Evolutionary conservation across 2,888 invertebrate species (phyloP).

Genomic region (Pseudococcus viburni): DNA sequence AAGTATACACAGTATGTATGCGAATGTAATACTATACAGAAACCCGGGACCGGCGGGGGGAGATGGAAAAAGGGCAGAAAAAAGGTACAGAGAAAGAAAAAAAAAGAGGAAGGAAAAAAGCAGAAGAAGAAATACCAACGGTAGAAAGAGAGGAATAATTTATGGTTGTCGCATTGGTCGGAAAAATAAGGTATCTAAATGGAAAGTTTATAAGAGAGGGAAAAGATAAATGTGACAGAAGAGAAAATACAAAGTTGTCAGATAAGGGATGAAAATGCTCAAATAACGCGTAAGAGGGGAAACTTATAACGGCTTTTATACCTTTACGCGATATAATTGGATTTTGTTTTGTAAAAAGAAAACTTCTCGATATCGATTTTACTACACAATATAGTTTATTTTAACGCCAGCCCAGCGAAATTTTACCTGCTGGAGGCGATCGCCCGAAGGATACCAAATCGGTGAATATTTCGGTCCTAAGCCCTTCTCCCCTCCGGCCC

Average conservation of each 20-base stretch:
- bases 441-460: not conserved
- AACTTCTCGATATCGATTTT: constrained; percentile 65
- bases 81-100: constrained; percentile 26
- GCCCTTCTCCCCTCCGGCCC: not conserved
- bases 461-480: not conserved
- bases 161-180: constrained; percentile 65
- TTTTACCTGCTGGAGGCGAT: not conserved
- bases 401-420: not conserved
- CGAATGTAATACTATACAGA: not conserved
- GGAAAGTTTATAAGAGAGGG: constrained; percentile 63
- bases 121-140: constrained; percentile 18
- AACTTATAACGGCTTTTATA: constrained; percentile 66
- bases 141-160: constrained; percentile 64
- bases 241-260: constrained; percentile 66
- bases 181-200: constrained; percentile 66
- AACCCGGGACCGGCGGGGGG: no score
- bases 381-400: constrained; percentile 33
- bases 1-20: not conserved
- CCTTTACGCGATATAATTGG: constrained; percentile 66
- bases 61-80: constrained; percentile 16
- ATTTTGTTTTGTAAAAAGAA: constrained; percentile 65
- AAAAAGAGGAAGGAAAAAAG: constrained; percentile 16
- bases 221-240: constrained; percentile 65
- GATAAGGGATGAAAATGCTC: constrained; percentile 66
- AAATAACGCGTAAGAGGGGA: constrained; percentile 65